A percentile compares a stretch with the other conserved stretches of the same genome.
Conservation (phyloP, 2,113 vertebrate species). For the Misgurnus anguillicaudatus region DNA sequence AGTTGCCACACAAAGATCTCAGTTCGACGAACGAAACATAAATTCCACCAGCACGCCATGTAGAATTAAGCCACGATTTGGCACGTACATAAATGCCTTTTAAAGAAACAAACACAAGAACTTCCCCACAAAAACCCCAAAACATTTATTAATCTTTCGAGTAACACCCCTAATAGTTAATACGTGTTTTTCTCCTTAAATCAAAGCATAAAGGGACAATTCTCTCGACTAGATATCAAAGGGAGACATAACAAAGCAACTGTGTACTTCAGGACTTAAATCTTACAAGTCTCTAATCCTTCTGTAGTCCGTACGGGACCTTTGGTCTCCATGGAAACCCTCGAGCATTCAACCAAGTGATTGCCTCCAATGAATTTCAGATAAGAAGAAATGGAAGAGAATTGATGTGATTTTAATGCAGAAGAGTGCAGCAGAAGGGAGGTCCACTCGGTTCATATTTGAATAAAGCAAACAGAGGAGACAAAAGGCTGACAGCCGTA, state of each 20-base stretch:
- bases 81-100: slow-evolving; percentile 70
- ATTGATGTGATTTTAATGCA: slow-evolving; percentile 99
- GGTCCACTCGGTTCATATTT: slow-evolving; percentile 99
- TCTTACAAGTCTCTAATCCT: slow-evolving; percentile 99
- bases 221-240: slow-evolving; percentile 80
- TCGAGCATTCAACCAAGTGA: slow-evolving; percentile 99
- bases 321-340: slow-evolving; percentile 98
- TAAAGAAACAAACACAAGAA: neutral
- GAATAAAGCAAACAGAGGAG: slow-evolving; percentile 99
- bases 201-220: slow-evolving; percentile 76
- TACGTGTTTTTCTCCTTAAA: slow-evolving; percentile 70
- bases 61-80: slow-evolving; percentile 67
- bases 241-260: slow-evolving; percentile 82
- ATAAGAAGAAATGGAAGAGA: slow-evolving; percentile 99
- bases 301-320: slow-evolving; percentile 96
- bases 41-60: slow-evolving; percentile 59
- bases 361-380: slow-evolving; percentile 99
- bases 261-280: slow-evolving; percentile 96
- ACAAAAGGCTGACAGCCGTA: slow-evolving; percentile 99
- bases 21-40: slow-evolving; percentile 64
- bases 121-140: slow-evolving; percentile 19
- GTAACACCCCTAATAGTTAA: slow-evolving; percentile 69
- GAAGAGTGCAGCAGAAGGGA: slow-evolving; percentile 97
- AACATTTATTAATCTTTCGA: slow-evolving; percentile 71
- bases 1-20: slow-evolving; percentile 70